phyloP scores from a whole-genome alignment of 2,888 invertebrate species.

The Agrochola litura region DNA sequence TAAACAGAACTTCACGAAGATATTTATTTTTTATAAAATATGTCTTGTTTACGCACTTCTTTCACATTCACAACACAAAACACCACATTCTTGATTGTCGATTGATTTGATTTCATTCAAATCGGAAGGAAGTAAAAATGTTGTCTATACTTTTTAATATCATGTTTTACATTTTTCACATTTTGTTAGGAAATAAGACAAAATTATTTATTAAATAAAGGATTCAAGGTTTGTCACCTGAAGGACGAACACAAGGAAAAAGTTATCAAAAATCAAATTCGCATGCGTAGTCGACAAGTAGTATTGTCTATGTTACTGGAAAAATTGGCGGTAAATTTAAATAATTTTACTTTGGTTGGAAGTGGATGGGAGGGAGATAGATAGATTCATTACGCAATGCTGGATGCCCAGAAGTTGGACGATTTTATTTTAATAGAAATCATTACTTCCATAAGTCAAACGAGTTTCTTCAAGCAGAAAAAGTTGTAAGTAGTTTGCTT shows the following conservation, averaged over 20 bases:
- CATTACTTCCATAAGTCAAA: no score
- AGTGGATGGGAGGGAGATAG: background rate
- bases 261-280: slow-evolving; percentile 15
- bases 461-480: background rate
- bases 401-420: background rate
- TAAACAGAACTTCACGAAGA: slow-evolving; percentile 25
- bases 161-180: background rate
- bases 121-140: slow-evolving; percentile 46
- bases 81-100: slow-evolving; percentile 61
- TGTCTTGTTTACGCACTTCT: slow-evolving; percentile 71
- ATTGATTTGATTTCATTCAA: slow-evolving; percentile 69
- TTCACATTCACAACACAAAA: slow-evolving; percentile 55
- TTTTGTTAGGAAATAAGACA: background rate
- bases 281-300: slow-evolving; percentile 21
- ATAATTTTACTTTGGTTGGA: background rate
- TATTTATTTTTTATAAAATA: slow-evolving; percentile 49
- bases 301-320: slow-evolving; percentile 47
- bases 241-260: slow-evolving; percentile 41
- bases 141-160: slow-evolving; percentile 57
- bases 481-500: background rate
- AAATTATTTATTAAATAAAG: background rate
- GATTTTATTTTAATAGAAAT: background rate
- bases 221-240: background rate
- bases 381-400: no score
- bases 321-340: slow-evolving; percentile 37